A percentile compares a stretch with the other conserved stretches of the same genome.
Evolutionary conservation across 2,113 vertebrate species (phyloP).

Genomic region (Ctenomys sociabilis): DNA sequence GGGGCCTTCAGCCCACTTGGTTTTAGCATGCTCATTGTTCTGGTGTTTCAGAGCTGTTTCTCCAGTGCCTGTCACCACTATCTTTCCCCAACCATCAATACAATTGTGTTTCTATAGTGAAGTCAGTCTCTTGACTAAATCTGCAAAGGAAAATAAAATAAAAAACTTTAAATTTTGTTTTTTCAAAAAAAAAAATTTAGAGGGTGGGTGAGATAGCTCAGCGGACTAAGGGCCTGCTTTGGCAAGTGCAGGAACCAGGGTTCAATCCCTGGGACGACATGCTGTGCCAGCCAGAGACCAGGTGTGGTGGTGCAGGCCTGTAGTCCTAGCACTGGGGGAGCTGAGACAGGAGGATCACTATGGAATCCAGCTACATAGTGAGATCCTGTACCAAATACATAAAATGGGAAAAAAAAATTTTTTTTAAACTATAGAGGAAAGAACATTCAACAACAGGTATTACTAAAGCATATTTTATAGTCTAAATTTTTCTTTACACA

Average conservation of each 20-base stretch:
- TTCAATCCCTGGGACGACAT: too few species aligned
- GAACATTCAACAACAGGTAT: not conserved
- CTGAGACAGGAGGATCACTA: too few species aligned
- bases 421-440: constrained; percentile 27
- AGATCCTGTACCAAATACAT: too few species aligned
- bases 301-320: too few species aligned
- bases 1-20: constrained; percentile 96
- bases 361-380: too few species aligned
- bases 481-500: not conserved
- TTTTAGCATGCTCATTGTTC: constrained; percentile 95
- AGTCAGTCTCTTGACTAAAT: constrained; percentile 79
- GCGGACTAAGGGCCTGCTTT: too few species aligned
- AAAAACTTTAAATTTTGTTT: not conserved
- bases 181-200: not conserved
- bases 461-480: not conserved
- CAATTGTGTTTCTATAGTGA: constrained; percentile 68
- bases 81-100: constrained; percentile 85
- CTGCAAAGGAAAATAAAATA: constrained; percentile 79
- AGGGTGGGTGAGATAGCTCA: too few species aligned
- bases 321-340: too few species aligned
- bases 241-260: too few species aligned
- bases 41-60: constrained; percentile 54
- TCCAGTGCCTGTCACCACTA: constrained; percentile 75
- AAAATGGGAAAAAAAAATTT: not conserved
- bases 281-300: too few species aligned